Conservation (phyloP, 2,113 vertebrate species). For the Phalacrocorax aristotelis region DNA sequence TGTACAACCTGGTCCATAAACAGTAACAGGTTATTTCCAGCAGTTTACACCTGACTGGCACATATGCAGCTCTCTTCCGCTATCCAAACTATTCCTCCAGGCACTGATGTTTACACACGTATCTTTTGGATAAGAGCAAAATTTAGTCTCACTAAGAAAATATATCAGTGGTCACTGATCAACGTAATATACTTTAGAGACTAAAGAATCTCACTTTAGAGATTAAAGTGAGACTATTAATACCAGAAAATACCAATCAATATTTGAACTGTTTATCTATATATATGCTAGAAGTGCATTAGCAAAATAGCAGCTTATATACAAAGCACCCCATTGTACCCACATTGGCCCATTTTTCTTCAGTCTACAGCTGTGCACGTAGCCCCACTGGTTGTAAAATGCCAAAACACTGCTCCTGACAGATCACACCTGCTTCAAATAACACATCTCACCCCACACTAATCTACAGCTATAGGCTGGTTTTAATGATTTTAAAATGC, state of each 20-base stretch:
- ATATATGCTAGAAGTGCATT: conserved; percentile 58
- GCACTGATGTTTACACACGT: conserved; percentile 37
- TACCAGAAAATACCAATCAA: conserved; percentile 44
- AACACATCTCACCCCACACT: conserved; percentile 63
- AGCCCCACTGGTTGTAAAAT: conserved; percentile 57
- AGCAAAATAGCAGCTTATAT: conserved; percentile 57
- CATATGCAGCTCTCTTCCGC: conserved; percentile 6
- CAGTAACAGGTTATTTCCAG: conserved; percentile 63
- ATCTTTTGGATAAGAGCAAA: conserved; percentile 32
- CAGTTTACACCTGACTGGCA: conserved; percentile 61
- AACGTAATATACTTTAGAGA: conserved; percentile 54
- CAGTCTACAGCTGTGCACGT: conserved; percentile 61
- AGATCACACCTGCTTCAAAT: conserved; percentile 68
- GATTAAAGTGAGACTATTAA: conserved; percentile 51
- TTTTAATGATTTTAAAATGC: conserved; percentile 69
- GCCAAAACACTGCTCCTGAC: conserved; percentile 72
- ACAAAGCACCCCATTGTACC: conserved; percentile 64
- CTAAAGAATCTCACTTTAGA: background rate
- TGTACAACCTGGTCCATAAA: conserved; percentile 10
- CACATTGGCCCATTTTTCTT: conserved; percentile 33
- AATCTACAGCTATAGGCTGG: conserved; percentile 56
- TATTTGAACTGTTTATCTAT: conserved; percentile 67
- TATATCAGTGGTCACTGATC: conserved; percentile 50
- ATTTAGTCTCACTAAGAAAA: conserved; percentile 55
- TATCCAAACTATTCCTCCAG: conserved; percentile 39